These are phyloP conservation scores for Rutilus rutilus DNA, from an alignment of 2,113 vertebrate species.

Conservation along the genomic window DNA sequence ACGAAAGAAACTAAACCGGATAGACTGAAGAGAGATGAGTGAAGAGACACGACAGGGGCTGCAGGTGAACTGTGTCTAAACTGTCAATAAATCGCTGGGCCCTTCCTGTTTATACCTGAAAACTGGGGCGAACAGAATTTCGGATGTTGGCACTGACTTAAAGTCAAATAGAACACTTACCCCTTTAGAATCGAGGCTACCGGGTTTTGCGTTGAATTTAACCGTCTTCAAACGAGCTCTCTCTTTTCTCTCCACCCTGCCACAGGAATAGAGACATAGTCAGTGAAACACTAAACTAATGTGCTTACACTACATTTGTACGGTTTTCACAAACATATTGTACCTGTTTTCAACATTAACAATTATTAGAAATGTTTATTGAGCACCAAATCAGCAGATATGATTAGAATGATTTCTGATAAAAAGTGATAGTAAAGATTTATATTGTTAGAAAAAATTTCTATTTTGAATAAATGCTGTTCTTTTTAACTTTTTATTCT, in stretches of 20 bases:
- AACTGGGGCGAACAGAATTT: neutral
- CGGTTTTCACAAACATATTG: neutral
- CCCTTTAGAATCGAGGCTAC: conserved; percentile 93
- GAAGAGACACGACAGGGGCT: neutral
- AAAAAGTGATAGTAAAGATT: too few species aligned
- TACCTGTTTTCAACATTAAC: neutral
- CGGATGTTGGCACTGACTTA: conserved; percentile 23
- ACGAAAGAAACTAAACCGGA: conserved; percentile 13
- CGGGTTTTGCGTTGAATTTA: conserved; percentile 94
- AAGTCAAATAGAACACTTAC: conserved; percentile 75
- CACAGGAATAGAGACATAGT: neutral
- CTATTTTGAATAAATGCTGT: too few species aligned
- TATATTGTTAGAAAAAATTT: too few species aligned
- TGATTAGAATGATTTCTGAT: neutral
- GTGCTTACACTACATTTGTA: neutral
- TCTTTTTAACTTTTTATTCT: too few species aligned
- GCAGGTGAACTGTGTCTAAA: conserved; percentile 11
- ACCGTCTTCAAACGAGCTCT: conserved; percentile 95
- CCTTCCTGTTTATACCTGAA: neutral
- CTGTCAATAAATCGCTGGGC: conserved; percentile 15
- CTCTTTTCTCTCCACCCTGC: conserved; percentile 95
- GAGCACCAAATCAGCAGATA: neutral
- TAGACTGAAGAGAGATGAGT: conserved; percentile 15
- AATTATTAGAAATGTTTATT: neutral
- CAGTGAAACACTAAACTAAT: neutral